Evolutionary conservation across 2,888 invertebrate species (phyloP), one percentile per base, ranked within the genome.

Genomic region (Thumatha senex): DNA sequence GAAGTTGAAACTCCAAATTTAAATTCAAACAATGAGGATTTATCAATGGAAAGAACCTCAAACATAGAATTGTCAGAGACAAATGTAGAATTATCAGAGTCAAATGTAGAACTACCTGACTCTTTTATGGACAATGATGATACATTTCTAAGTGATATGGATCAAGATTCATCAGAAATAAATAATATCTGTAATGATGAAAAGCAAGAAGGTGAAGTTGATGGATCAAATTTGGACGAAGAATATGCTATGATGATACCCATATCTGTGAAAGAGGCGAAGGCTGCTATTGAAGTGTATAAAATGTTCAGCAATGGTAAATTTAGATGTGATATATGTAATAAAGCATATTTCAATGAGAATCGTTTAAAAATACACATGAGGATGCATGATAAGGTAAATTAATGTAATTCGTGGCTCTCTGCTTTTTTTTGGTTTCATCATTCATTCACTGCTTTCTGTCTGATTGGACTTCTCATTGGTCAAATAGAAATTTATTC

Each of bases 311-410:
- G 78, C 35, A 60, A 61, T 7, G 89, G 89, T 4, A 78, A 76
- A 46, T 72, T 70, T 52, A 63, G 64, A 11, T 90, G 90, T 66
- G 49, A 69, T 10, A 55, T 77, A 18, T 90, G 90, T 55, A 70
- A 72, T n/a, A 84, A 81, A 40, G 56, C 72, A 5, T 86, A 78
- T 61, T 65, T 67, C 40, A 81, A 67, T 69, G 80, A 83, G 18
- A 73, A 74, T 18, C 70, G 80, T 11, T 62, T 83, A 44, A 76
- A 72, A 12, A 47, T 70, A 14, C 90, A 90, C 67, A 71, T 72
- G 59, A 72, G 87, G 14, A 88, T 87, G 84, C 90, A 90, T 80
- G 84, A 88, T 63, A 80, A 76, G 79, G 90, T 59, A 36, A 48
- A 15, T 31, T 31, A 24, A 24, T 24, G 18, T 24, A 24, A 24